Conservation (phyloP, 30 jellyfish, hydroid and myxozoan genomes). For the Hydractinia symbiolongicarpus region DNA sequence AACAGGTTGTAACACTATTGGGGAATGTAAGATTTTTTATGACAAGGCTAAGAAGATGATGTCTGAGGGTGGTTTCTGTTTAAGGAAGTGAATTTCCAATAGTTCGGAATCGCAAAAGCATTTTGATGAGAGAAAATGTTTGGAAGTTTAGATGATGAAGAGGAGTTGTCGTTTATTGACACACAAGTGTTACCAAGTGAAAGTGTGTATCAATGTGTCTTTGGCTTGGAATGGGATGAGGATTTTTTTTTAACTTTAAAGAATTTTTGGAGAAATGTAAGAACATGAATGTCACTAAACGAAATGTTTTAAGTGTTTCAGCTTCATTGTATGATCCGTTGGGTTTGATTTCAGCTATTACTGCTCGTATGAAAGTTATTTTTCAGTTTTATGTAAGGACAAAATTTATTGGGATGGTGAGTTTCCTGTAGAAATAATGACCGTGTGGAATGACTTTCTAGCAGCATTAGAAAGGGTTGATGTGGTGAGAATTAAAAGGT, state of each 20-base stretch:
- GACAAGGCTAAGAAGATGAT: background rate
- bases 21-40: background rate
- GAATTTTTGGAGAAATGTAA: conserved; percentile 13
- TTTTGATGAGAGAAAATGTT: background rate
- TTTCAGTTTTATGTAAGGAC: conserved; percentile 18
- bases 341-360: conserved; percentile 21
- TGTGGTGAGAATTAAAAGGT: background rate
- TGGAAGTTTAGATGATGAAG: background rate
- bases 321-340: conserved; percentile 20
- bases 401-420: conserved; percentile 7
- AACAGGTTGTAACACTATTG: background rate
- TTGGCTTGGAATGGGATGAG: conserved; percentile 19
- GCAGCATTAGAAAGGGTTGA: background rate
- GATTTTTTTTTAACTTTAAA: conserved; percentile 1
- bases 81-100: background rate
- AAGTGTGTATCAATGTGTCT: background rate
- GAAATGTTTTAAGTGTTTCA: conserved; percentile 6
- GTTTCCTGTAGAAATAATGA: background rate
- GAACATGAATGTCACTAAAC: background rate
- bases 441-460: conserved; percentile 12
- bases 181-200: background rate
- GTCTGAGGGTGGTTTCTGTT: background rate
- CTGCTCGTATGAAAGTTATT: conserved; percentile 13
- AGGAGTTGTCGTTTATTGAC: too few species aligned
- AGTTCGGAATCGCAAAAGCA: background rate